phyloP scores from a whole-genome alignment of 1,140 invertebrate genomes.

The Chrysopa pallens region DNA sequence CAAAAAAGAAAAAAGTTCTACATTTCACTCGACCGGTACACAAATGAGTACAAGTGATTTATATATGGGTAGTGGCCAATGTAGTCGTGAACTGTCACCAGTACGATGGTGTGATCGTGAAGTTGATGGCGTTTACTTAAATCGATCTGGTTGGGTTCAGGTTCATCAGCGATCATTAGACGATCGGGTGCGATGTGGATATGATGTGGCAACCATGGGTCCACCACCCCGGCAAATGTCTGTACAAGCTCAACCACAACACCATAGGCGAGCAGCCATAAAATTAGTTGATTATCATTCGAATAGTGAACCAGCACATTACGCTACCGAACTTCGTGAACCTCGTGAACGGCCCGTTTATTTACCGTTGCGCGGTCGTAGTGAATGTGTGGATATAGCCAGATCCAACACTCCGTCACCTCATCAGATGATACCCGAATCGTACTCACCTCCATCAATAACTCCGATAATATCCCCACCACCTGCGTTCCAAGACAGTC shows the following conservation, averaged over 20 bases:
- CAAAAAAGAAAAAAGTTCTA: conserved; percentile 12
- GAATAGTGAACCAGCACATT: conserved; percentile 32
- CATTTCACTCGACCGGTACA: conserved; percentile 15
- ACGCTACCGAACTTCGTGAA: conserved; percentile 7
- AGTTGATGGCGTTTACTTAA: conserved; percentile 36
- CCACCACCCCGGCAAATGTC: conserved; percentile 5
- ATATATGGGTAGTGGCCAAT: conserved; percentile 21
- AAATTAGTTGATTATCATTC: conserved; percentile 36
- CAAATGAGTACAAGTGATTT: conserved; percentile 24
- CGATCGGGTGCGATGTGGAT: conserved; percentile 26
- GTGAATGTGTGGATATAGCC: conserved; percentile 18
- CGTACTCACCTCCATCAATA: conserved; percentile 30
- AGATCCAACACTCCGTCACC: conserved; percentile 22
- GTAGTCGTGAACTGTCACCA: conserved; percentile 32
- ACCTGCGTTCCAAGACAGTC: conserved; percentile 35
- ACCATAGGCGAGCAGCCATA: conserved; percentile 21
- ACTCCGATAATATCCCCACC: conserved; percentile 42
- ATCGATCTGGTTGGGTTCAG: conserved; percentile 36
- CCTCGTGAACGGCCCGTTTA: conserved; percentile 9
- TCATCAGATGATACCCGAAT: conserved; percentile 23
- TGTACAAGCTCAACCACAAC: conserved; percentile 19
- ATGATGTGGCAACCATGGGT: conserved; percentile 16
- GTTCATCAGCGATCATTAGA: conserved; percentile 36
- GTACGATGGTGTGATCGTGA: conserved; percentile 39
- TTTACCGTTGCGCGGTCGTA: conserved; percentile 10